Base-by-base conservation (phyloP, 2,113 vertebrate genomes). In the Natator depressus region DNA sequence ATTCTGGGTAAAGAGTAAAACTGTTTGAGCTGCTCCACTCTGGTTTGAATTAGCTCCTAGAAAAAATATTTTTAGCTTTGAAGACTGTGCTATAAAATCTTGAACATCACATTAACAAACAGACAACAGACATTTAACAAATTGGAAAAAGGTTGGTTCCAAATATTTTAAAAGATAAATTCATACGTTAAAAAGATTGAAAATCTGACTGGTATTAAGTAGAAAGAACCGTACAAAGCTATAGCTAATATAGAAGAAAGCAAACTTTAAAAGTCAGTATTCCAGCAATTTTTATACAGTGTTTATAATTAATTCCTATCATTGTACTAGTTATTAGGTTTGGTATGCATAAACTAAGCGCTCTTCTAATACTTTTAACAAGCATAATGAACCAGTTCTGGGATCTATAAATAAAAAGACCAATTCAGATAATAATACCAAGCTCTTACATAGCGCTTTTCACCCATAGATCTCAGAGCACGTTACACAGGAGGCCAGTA, bases 71-170 rank as follows among this genome's bases (percentile, higher is more conserved):
- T 97, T 87, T 89, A 93, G 92, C 97, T 97, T 97, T 97, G 94
- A 97, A 97, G 96, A 92, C 94, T 95, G 95, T 97, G 96, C 91
- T 97, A 96, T 95, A 96, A 97, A 97, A 97, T 97, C 96, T 96
- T 97, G 83, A 96, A 96, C 94, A 95, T 94, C 93, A 80, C 87
- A 97, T 96, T 97, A 97, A 95, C 85, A 94, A 97, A 92, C 88
- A 95, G 96, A 90, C 82, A 75, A 78, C 95, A 97, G 95, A 80
- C 49, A 83, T 93, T 95, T 94, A 97, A 94, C 59, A 91, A 96
- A 93, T 85, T 95, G 89, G 88, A 94, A 94, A 49, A 94, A 57
- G 38, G 80, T 94, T 94, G 85, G 83, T 82, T 94, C 88, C 87
- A 94, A 92, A 94, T 83, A 49, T 89, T 94, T 91, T 35, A 91